Conservation (phyloP, 2,888 invertebrate species). For the Xestia ashworthii region DNA sequence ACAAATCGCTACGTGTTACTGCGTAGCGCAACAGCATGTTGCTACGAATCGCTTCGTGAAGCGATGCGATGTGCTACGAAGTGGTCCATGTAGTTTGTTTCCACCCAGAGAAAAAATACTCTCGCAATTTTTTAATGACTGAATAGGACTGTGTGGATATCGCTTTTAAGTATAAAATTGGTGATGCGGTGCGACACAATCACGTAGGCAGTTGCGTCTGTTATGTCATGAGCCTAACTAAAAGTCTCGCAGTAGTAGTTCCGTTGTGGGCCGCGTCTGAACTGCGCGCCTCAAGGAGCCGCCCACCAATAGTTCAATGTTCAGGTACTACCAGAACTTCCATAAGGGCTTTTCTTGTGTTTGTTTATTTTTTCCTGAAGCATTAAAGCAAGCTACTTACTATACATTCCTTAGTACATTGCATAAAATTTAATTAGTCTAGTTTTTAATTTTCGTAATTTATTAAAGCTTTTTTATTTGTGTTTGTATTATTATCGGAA, state of each 20-base stretch:
- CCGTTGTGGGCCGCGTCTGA: background rate
- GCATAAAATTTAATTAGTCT: background rate
- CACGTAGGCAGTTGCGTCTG: background rate
- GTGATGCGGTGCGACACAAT: background rate
- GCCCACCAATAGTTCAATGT: background rate
- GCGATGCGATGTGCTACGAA: too few species aligned
- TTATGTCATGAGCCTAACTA: constrained; percentile 9
- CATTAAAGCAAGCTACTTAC: background rate
- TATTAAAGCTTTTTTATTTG: too few species aligned
- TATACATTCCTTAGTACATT: background rate
- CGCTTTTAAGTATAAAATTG: background rate
- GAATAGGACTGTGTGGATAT: background rate
- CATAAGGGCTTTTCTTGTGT: background rate
- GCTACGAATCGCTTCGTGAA: background rate
- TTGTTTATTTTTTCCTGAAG: background rate
- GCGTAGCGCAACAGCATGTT: background rate
- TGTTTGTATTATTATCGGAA: too few species aligned
- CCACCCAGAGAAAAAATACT: background rate
- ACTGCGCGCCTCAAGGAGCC: background rate
- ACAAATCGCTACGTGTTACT: background rate
- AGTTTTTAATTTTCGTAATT: background rate
- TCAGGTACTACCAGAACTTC: background rate
- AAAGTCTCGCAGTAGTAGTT: background rate
- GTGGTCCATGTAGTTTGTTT: background rate
- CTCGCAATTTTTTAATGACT: background rate